Percentiles rank a stretch among this genome's conserved stretches.
Conservation (phyloP, 2,888 invertebrate genomes). For the Tetragonula carbonaria region DNA sequence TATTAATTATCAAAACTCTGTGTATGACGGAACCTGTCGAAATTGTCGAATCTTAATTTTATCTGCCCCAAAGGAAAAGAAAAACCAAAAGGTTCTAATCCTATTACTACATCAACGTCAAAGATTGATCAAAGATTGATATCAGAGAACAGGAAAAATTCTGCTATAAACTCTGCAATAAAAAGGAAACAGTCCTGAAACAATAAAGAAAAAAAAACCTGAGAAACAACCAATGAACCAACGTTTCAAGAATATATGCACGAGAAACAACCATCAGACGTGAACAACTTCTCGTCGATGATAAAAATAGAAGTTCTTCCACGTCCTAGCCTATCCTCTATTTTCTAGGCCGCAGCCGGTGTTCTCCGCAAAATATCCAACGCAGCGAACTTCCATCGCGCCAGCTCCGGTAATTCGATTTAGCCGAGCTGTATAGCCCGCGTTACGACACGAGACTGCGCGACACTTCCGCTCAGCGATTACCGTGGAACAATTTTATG, state of each 20-base stretch:
- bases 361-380: conserved; percentile 22
- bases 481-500: conserved; percentile 40
- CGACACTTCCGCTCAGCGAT: conserved; percentile 49
- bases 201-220: no score
- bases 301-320: background rate
- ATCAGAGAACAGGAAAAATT: no score
- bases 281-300: background rate
- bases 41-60: no score
- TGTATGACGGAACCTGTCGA: no score
- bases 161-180: no score
- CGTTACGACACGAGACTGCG: conserved; percentile 36
- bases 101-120: no score
- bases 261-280: background rate
- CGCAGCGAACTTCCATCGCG: conserved; percentile 13
- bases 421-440: conserved; percentile 18
- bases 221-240: background rate
- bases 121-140: no score
- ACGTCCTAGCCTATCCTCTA: background rate
- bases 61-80: no score
- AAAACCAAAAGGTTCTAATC: no score
- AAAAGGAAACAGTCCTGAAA: no score
- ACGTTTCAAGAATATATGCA: background rate
- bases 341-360: background rate
- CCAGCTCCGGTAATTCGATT: conserved; percentile 39
- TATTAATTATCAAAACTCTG: no score